Base-by-base conservation (phyloP, 2,888 invertebrate genomes). In the Bombyx huttoni region DNA sequence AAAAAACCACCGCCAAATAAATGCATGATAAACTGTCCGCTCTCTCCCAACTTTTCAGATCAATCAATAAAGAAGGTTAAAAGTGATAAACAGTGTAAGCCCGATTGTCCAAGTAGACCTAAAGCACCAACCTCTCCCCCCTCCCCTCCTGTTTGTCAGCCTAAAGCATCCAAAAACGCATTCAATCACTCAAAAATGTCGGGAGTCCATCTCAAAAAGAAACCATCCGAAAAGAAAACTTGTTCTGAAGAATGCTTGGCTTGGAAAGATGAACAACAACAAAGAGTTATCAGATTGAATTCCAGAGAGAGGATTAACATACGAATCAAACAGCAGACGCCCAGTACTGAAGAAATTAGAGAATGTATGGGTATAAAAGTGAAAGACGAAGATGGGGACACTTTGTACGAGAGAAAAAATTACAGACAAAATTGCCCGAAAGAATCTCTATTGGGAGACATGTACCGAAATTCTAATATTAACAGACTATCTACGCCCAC, bases 351-450 rank as follows among this genome's bases (percentile, higher is more conserved):
- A 49, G 74, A 79, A 58, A 73, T 75, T 46, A 65, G 73, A 60
- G 70, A 75, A 55, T 62, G 60, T 2, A 52, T 67, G 34, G 70
- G 75, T 49, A 65, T 80, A 12, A 79, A 75, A 61, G 73, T 79
- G 0, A 64, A 70, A 65, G 79, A 81, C 58, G 71, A 70, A 56
- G 77, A 79, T 50, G 80, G 80, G 3, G 55, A 61, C 49, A 81
- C 79, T 14, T 56, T 82, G 46, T 78, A 65, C 56, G 81, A 82
- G 60, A 72, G 79, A 57, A 67, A 60, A 60, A 74, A 81, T 53
- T 81, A 79, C 50, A 62, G 54, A 49, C 51, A 59, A 51, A 47
- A 49, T 9, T 54, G 54, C 45, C 48, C 56, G 33, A 52, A 54
- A 10, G 55, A 57, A 12, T 61, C 64, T 7, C 51, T 78, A 45